These are phyloP conservation scores for Drosophila tripunctata DNA, from an alignment of 2,888 invertebrate species.

Conservation along the genomic window DNA sequence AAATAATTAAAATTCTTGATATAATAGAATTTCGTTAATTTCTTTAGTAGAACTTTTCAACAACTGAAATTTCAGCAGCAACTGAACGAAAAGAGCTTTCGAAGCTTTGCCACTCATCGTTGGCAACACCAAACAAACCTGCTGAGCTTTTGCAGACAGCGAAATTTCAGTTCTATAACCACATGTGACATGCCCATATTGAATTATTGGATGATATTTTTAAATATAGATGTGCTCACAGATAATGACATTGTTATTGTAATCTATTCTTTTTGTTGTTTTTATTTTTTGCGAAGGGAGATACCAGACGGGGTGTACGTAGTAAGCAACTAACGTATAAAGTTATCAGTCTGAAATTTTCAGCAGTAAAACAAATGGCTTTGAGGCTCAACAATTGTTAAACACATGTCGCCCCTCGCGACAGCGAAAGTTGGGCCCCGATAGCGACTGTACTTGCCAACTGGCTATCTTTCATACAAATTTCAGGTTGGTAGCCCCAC, in stretches of 20 bases:
- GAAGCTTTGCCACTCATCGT: not conserved
- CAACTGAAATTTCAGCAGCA: slow-evolving; percentile 16
- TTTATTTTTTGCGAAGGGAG: not conserved
- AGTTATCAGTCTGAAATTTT: slow-evolving; percentile 55
- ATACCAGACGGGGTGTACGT: slow-evolving; percentile 21
- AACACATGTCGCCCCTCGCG: slow-evolving; percentile 16
- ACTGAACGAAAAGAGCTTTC: slow-evolving; percentile 17
- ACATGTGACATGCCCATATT: slow-evolving; percentile 28
- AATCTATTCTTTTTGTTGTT: slow-evolving; percentile 31
- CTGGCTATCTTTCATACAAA: slow-evolving; percentile 23
- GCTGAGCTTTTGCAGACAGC: not conserved
- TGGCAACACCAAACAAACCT: slow-evolving; percentile 8
- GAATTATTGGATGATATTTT: slow-evolving; percentile 32
- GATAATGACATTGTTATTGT: slow-evolving; percentile 27
- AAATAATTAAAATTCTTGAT: slow-evolving; percentile 38
- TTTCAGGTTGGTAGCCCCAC: slow-evolving; percentile 35
- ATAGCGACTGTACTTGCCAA: not conserved
- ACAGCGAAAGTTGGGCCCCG: not conserved
- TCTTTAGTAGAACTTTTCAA: not conserved
- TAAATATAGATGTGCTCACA: slow-evolving; percentile 13
- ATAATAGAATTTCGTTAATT: slow-evolving; percentile 4
- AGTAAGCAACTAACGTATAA: not conserved
- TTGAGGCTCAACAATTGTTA: slow-evolving; percentile 4
- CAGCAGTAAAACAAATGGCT: slow-evolving; percentile 19
- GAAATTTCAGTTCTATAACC: slow-evolving; percentile 48